These are phyloP conservation scores for Mimas tiliae DNA, from an alignment of 2,888 invertebrate species.

Conservation along the genomic window DNA sequence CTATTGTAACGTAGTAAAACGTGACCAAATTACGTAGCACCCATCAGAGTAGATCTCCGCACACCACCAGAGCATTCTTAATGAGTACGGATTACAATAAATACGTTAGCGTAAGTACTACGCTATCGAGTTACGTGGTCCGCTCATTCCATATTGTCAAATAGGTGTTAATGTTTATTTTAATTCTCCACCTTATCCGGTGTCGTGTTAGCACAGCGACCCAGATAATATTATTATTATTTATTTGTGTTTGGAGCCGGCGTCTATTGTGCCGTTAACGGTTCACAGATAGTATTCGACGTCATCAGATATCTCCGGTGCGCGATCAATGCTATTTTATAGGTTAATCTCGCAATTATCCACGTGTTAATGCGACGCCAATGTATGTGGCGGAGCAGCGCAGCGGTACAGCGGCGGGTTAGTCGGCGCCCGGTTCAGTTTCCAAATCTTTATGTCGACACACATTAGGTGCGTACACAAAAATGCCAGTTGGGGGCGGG, in stretches of 20 bases:
- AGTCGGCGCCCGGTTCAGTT: conserved; percentile 41
- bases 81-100: conserved; percentile 56
- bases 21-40: conserved; percentile 62
- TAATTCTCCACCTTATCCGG: conserved; percentile 73
- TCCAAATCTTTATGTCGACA: conserved; percentile 61
- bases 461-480: conserved; percentile 72
- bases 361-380: conserved; percentile 38
- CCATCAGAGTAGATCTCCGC: conserved; percentile 46
- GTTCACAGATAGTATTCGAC: conserved; percentile 59
- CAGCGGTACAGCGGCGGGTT: conserved; percentile 36
- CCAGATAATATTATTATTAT: conserved; percentile 75
- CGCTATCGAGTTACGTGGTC: conserved; percentile 52
- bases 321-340: conserved; percentile 23
- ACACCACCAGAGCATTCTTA: conserved; percentile 53
- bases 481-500: conserved; percentile 76
- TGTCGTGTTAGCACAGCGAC: conserved; percentile 70
- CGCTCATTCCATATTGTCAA: conserved; percentile 53
- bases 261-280: conserved; percentile 76
- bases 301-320: conserved; percentile 26
- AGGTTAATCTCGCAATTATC: conserved; percentile 31
- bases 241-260: conserved; percentile 50
- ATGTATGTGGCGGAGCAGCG: conserved; percentile 31
- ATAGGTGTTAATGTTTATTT: conserved; percentile 65
- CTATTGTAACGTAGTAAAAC: conserved; percentile 57
- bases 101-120: conserved; percentile 49